phyloP scores from a whole-genome alignment of 2,888 invertebrate genomes.

The Beris morrisii region DNA sequence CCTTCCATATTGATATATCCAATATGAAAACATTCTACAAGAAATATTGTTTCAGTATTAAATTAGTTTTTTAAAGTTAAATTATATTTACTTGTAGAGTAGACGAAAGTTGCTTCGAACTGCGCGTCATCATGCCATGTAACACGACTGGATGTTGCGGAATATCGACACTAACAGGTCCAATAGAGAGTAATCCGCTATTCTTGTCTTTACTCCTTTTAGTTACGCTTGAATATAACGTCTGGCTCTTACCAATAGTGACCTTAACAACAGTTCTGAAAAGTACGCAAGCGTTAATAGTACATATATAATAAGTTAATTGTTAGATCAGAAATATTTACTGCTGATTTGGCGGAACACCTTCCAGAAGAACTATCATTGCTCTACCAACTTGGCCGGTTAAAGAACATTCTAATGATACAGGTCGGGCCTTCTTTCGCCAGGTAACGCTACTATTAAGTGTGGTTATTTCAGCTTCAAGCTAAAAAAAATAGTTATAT shows the following conservation, averaged over 20 bases:
- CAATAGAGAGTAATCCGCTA: slow-evolving; percentile 79
- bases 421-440: slow-evolving; percentile 77
- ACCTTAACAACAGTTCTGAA: slow-evolving; percentile 88
- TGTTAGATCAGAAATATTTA: slow-evolving; percentile 52
- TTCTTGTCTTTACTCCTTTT: slow-evolving; percentile 77
- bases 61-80: not conserved
- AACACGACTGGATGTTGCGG: slow-evolving; percentile 97
- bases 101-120: slow-evolving; percentile 88
- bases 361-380: slow-evolving; percentile 89
- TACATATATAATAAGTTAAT: slow-evolving; percentile 19
- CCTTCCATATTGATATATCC: too few relatives aligned
- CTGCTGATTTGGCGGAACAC: slow-evolving; percentile 88
- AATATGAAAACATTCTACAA: too few relatives aligned
- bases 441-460: slow-evolving; percentile 89
- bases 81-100: slow-evolving; percentile 72
- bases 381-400: slow-evolving; percentile 90
- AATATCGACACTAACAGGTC: slow-evolving; percentile 90
- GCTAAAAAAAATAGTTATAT: slow-evolving; percentile 39
- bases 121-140: slow-evolving; percentile 97
- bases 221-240: slow-evolving; percentile 83
- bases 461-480: slow-evolving; percentile 92
- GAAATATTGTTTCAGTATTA: too few relatives aligned
- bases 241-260: slow-evolving; percentile 89
- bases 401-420: slow-evolving; percentile 74
- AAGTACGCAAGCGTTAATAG: not conserved